Percentiles rank a stretch among this genome's conserved stretches.
These are phyloP conservation scores for Sitobion miscanthi DNA, from an alignment of 1,140 invertebrate species.

Conservation along the genomic window DNA sequence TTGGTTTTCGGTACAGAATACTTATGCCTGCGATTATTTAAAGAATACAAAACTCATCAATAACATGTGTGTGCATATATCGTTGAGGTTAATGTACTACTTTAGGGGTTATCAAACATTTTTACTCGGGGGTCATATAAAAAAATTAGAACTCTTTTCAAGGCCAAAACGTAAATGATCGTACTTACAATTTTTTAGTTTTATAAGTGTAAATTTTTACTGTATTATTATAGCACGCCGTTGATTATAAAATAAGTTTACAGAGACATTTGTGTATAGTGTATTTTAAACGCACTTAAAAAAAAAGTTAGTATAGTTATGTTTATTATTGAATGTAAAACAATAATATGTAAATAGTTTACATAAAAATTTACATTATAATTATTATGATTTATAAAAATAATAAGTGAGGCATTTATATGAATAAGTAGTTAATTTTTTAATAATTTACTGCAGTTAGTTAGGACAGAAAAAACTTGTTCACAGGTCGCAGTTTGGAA, in stretches of 20 bases:
- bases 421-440: neutral
- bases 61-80: neutral
- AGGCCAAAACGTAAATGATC: neutral
- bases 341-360: neutral
- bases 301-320: neutral
- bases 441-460: neutral
- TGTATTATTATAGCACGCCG: too few relatives aligned
- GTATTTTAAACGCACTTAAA: neutral
- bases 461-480: neutral
- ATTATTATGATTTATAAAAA: neutral
- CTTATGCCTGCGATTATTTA: conserved; percentile 69
- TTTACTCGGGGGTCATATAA: neutral
- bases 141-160: neutral
- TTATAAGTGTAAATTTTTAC: neutral
- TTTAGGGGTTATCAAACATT: neutral
- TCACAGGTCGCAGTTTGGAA: neutral
- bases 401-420: neutral
- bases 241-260: neutral
- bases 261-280: neutral
- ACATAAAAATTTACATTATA: too few relatives aligned
- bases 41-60: neutral
- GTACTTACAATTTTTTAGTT: neutral
- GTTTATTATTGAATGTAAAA: neutral
- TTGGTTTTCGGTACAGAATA: conserved; percentile 78
- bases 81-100: neutral